These are phyloP conservation scores for Paralvinella palmiformis DNA, from an alignment of 1,140 invertebrate species.

Conservation along the genomic window DNA sequence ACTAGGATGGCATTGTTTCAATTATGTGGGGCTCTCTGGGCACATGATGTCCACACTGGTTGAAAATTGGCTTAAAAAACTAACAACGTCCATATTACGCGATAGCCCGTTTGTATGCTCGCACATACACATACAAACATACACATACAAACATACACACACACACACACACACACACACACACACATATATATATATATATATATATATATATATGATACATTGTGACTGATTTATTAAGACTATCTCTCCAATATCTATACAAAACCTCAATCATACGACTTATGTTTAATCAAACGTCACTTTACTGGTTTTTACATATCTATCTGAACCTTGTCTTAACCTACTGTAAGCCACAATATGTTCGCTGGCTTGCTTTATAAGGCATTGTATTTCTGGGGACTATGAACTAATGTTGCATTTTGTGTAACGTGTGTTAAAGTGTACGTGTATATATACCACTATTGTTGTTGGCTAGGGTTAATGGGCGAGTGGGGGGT, in stretches of 20 bases:
- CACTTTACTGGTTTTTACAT: neutral
- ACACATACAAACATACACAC: constrained; percentile 5
- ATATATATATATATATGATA: constrained; percentile 4
- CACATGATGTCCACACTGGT: neutral
- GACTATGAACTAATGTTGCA: too few relatives aligned
- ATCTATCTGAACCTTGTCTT: neutral
- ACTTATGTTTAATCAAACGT: neutral
- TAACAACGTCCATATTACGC: neutral
- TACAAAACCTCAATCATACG: neutral
- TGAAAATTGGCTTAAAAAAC: neutral
- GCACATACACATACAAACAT: neutral
- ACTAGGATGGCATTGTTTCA: neutral
- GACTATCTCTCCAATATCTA: neutral
- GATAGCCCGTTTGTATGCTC: neutral
- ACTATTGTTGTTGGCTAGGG: too few relatives aligned
- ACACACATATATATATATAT: constrained; percentile 13
- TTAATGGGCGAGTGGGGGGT: too few relatives aligned
- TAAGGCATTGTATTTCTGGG: too few relatives aligned
- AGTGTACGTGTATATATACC: neutral
- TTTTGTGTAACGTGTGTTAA: neutral
- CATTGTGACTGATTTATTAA: neutral
- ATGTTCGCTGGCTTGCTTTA: neutral
- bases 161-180: constrained; percentile 6
- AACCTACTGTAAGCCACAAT: neutral
- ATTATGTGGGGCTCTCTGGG: neutral